phyloP scores from a whole-genome alignment of 2,113 vertebrate genomes.

The Ellobius talpinus region DNA sequence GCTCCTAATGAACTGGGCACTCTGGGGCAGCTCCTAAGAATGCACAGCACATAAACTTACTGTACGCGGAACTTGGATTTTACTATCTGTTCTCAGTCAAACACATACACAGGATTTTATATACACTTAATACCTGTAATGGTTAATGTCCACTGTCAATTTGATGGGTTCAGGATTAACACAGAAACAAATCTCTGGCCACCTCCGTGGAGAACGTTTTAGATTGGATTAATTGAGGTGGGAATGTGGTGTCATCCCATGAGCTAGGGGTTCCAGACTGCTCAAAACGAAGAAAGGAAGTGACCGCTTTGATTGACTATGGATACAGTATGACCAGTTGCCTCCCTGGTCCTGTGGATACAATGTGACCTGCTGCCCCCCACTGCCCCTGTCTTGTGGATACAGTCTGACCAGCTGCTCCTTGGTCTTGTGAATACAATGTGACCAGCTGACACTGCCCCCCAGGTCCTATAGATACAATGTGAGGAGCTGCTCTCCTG shows the following conservation, averaged over 20 bases:
- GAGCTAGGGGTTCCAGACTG: neutral
- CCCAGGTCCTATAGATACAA: neutral
- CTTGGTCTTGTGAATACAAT: neutral
- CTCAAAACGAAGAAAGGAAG: neutral
- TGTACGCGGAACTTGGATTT: neutral
- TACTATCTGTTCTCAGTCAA: neutral
- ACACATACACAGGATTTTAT: neutral
- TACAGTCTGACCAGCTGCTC: neutral
- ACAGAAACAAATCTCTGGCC: neutral
- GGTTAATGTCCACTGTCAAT: neutral
- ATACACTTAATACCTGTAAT: neutral
- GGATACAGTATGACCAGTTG: too few relatives aligned
- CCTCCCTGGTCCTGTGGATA: too few relatives aligned
- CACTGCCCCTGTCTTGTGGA: neutral
- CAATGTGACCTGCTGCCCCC: too few relatives aligned
- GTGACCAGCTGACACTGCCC: accelerated
- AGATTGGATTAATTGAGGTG: neutral
- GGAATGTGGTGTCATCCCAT: neutral
- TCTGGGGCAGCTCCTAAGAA: neutral
- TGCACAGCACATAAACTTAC: neutral
- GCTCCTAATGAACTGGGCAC: neutral
- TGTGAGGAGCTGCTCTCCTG: too few relatives aligned
- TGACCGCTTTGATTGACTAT: too few relatives aligned
- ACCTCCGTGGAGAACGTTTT: neutral
- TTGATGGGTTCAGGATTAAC: neutral